phyloP scores from a whole-genome alignment of 35 echinoderm and acorn worm species.

The Heliocidaris tuberculata region DNA sequence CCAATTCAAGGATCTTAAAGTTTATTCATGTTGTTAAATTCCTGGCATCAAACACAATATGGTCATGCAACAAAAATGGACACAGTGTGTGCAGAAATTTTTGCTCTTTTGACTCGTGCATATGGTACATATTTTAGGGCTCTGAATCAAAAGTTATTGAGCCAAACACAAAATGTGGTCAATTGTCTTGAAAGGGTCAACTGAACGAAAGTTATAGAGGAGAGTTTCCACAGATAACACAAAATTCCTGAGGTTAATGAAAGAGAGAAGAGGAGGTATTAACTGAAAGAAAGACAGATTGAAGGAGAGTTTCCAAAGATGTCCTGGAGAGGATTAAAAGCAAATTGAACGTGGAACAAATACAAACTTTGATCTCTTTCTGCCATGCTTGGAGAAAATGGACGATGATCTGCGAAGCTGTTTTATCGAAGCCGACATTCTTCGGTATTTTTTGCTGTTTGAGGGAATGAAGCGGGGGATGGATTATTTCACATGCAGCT shows the following conservation, averaged over 20 bases:
- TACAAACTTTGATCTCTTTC: conserved; percentile 30
- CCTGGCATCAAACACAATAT: no score
- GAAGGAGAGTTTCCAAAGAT: background rate
- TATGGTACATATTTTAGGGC: no score
- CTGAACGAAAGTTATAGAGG: background rate
- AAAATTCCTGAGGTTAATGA: background rate
- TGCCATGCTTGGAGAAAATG: conserved; percentile 2
- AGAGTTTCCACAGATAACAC: background rate
- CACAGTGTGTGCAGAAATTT: no score
- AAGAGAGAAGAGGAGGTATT: background rate
- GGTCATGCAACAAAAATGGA: no score
- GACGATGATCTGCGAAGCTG: background rate
- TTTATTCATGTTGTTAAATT: no score
- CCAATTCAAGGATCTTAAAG: no score
- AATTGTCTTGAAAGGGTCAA: no score
- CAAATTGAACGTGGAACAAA: background rate
- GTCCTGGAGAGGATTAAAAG: background rate
- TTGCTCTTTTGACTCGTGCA: no score
- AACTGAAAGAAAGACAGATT: background rate
- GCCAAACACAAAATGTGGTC: no score
- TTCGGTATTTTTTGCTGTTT: background rate
- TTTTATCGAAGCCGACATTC: background rate
- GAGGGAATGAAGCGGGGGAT: background rate
- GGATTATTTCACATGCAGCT: background rate
- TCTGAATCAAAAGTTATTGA: no score